A percentile compares a stretch with the other conserved stretches of the same genome.
These are phyloP conservation scores for Heterodera schachtii DNA, from an alignment of 1,140 invertebrate species.

Conservation along the genomic window DNA sequence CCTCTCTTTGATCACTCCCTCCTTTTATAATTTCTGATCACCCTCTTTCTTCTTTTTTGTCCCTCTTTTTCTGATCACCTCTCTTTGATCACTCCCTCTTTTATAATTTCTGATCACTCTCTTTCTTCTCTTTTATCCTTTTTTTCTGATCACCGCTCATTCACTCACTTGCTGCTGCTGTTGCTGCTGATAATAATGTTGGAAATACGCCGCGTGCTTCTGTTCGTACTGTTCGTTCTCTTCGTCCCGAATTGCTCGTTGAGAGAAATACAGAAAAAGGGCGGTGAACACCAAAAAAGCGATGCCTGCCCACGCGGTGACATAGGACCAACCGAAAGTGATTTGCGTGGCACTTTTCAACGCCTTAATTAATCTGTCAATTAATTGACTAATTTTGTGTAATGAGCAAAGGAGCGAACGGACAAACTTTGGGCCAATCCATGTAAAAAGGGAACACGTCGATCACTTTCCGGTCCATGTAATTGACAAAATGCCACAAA, in stretches of 20 bases:
- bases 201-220: slow-evolving; percentile 48
- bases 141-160: not conserved
- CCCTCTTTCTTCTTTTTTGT: no score
- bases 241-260: slow-evolving; percentile 38
- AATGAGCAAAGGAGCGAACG: not conserved
- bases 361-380: slow-evolving; percentile 7
- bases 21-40: no score
- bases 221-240: slow-evolving; percentile 44
- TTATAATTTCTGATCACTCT: no score
- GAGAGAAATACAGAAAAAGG: slow-evolving; percentile 43
- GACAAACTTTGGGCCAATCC: slow-evolving; percentile 42
- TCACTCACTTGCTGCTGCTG: not conserved
- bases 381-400: not conserved
- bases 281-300: slow-evolving; percentile 43
- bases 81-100: no score
- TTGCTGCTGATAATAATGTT: slow-evolving; percentile 33
- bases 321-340: slow-evolving; percentile 49
- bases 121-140: no score
- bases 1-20: no score
- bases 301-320: slow-evolving; percentile 47
- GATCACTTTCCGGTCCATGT: slow-evolving; percentile 42
- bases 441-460: slow-evolving; percentile 48
- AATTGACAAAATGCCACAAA: slow-evolving; percentile 49
- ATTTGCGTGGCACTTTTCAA: slow-evolving; percentile 42
- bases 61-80: no score